Evolutionary conservation across 2,113 vertebrate genomes (phyloP).

Genomic region (Myiagra hebetior): DNA sequence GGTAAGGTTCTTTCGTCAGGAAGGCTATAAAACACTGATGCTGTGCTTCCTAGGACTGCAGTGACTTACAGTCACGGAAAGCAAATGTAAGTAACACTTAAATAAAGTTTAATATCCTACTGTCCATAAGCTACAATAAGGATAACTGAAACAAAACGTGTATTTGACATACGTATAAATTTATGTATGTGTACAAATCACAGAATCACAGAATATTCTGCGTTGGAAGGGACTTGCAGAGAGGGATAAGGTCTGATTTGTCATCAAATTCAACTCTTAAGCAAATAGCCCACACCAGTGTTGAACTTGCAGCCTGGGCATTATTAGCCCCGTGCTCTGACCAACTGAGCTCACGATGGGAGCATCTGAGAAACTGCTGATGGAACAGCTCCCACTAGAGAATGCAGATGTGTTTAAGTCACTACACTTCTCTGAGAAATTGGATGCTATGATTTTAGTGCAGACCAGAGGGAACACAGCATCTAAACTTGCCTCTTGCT

Average conservation of each 20-base stretch:
- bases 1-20: neutral
- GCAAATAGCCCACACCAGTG: neutral
- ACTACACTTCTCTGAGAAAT: neutral
- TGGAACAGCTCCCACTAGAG: neutral
- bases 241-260: neutral
- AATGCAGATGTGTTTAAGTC: neutral
- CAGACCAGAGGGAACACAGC: neutral
- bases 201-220: neutral
- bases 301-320: neutral
- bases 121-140: neutral
- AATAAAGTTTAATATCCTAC: neutral
- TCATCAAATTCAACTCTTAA: neutral
- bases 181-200: neutral
- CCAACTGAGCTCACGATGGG: neutral
- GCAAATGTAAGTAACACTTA: neutral
- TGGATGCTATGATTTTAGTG: neutral
- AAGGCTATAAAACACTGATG: neutral
- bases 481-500: neutral
- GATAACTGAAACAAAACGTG: neutral
- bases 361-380: neutral
- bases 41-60: neutral
- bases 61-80: neutral
- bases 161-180: neutral
- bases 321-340: accelerated
- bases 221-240: neutral